A percentile compares a stretch with the other conserved stretches of the same genome.
Conservation (phyloP, 2,113 vertebrate species). For the Terrapene triunguis region DNA sequence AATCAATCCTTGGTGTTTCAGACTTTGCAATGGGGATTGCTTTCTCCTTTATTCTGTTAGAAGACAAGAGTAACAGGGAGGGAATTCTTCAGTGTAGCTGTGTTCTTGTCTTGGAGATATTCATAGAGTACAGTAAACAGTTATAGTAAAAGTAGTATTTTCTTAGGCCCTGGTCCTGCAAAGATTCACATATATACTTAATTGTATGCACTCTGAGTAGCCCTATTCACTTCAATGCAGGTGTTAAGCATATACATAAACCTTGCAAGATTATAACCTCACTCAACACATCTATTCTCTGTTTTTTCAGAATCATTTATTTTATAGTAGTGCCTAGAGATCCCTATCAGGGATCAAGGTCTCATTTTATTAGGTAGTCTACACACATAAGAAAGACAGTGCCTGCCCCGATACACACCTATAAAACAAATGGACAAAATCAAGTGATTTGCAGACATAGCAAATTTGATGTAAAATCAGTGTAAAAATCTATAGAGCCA, state of each 20-base stretch:
- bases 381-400: background rate
- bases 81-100: constrained; percentile 14
- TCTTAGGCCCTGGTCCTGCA: background rate
- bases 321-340: background rate
- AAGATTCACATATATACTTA: background rate
- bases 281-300: background rate
- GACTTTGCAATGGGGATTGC: background rate
- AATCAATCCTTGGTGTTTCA: constrained; percentile 58
- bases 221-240: background rate
- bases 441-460: background rate
- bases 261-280: background rate
- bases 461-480: background rate
- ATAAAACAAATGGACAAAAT: background rate
- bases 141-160: background rate
- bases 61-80: constrained; percentile 55
- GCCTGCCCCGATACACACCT: background rate
- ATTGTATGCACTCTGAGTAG: background rate
- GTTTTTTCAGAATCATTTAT: background rate
- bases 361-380: background rate
- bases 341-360: background rate
- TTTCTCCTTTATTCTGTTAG: constrained; percentile 30
- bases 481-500: background rate
- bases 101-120: constrained; percentile 34
- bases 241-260: background rate
- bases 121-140: background rate